Base-by-base conservation (phyloP, 2,113 vertebrate species). In the Tangachromis dhanisi region DNA sequence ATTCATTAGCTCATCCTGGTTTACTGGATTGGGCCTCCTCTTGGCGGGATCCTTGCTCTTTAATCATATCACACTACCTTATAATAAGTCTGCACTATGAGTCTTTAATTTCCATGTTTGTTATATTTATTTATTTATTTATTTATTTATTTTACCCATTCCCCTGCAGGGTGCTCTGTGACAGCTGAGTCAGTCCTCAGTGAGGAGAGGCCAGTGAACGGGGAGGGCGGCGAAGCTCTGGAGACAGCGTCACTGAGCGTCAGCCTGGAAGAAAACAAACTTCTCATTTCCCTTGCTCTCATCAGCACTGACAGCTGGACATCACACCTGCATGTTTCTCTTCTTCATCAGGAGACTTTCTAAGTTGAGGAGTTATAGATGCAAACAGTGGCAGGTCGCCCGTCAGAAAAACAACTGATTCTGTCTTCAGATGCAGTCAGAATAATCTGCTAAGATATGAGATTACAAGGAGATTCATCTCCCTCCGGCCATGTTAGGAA, bases 131-230 rank as follows among this genome's bases (percentile, higher is more conserved):
- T 47, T 11, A 16, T 42, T 61, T 17, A 9, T 33, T 33, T 33
- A 11, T 35, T 45, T 45, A 17, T 26, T 29, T 31, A 8, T 31
- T 29, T 31, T 49, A 12, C 68, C n/a, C 24, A 3, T 19, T 88
- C 66, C 61, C 29, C 81, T 78, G 57, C 86, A 94, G 94, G 91
- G 91, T 71, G 55, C 55, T 89, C 8, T 31, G 24, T 90, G 87
- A 81, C 66, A 80, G 87, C 73, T 88, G 68, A 89, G 82, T 87
- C 86, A 68, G 86, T 80, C 68, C 53, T 49, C n/a, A 3, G 59
- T 33, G 83, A 83, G 24, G 26, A 40, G 81, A 71, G 83, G n/a
- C 54, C 57, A 16, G 49, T 5, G 6, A 17, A 76, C 87, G 13
- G 59, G 16, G 54, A 84, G 47, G 80, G 61, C 66, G 7, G 14